Evolutionary conservation across 2,113 vertebrate genomes (phyloP).

Genomic region (Pollimyrus isidori): DNA sequence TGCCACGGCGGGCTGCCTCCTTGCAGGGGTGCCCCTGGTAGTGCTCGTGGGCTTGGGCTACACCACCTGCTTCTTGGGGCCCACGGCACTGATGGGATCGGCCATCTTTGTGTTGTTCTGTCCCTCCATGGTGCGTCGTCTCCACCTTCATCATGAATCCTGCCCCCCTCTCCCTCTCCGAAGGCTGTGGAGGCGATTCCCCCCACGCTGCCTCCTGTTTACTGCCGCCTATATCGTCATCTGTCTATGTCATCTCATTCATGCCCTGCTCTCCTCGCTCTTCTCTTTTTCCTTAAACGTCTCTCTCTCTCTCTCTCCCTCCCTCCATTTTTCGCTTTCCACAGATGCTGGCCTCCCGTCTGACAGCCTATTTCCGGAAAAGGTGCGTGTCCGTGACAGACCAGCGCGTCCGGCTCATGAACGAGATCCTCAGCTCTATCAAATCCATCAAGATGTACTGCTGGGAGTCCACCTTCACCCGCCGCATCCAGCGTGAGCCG

Average conservation of each 20-base stretch:
- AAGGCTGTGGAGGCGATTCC: background rate
- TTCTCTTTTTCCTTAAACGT: background rate
- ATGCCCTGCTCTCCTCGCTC: slow-evolving; percentile 32
- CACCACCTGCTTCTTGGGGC: slow-evolving; percentile 61
- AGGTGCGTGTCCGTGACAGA: slow-evolving; percentile 67
- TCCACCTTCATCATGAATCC: background rate
- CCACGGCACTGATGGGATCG: slow-evolving; percentile 65
- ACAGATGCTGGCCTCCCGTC: slow-evolving; percentile 65
- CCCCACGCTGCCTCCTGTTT: background rate
- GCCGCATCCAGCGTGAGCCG: slow-evolving; percentile 61
- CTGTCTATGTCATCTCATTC: background rate
- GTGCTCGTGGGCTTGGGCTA: slow-evolving; percentile 62
- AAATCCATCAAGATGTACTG: slow-evolving; percentile 79
- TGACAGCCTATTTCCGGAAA: slow-evolving; percentile 69
- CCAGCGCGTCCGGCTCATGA: slow-evolving; percentile 67
- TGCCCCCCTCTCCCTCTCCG: background rate
- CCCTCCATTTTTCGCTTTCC: slow-evolving; percentile 21
- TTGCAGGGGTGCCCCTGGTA: slow-evolving; percentile 63
- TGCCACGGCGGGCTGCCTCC: slow-evolving; percentile 54
- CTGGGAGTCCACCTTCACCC: slow-evolving; percentile 65
- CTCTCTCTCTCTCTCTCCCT: slow-evolving; percentile 41
- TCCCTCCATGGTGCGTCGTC: slow-evolving; percentile 59
- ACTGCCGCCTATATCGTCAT: background rate
- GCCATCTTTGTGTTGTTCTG: slow-evolving; percentile 67
- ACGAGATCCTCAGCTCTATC: slow-evolving; percentile 67